phyloP scores from a whole-genome alignment of 2,888 invertebrate species.

The Temnothorax unifasciatus region DNA sequence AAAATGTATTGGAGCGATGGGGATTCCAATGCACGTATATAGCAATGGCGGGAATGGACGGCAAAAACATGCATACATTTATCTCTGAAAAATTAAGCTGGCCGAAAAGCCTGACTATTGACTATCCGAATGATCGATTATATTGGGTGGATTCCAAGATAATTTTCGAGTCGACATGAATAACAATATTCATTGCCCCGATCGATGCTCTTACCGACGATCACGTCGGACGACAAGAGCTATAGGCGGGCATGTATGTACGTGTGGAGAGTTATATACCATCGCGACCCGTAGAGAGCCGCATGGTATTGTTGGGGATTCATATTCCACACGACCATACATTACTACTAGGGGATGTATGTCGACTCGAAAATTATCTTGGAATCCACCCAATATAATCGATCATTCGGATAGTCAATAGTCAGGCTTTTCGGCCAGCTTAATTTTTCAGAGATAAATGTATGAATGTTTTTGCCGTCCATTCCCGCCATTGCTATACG shows the following conservation, averaged over 20 bases:
- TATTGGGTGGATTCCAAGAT: constrained; percentile 97
- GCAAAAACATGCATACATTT: constrained; percentile 88
- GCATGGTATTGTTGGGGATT: no score
- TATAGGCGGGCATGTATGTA: no score
- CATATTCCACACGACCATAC: no score
- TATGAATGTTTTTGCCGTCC: constrained; percentile 91
- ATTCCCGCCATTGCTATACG: constrained; percentile 93
- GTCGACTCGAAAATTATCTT: no score
- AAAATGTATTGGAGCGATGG: constrained; percentile 97
- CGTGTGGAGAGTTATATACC: no score
- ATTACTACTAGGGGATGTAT: no score
- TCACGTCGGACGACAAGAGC: no score
- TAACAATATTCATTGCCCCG: no score
- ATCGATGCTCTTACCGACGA: no score
- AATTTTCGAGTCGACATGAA: no score
- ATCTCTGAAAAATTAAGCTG: constrained; percentile 90
- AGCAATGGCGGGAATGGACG: constrained; percentile 95
- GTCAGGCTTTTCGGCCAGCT: constrained; percentile 95
- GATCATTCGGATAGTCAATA: constrained; percentile 92
- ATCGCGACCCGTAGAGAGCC: no score
- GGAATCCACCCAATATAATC: constrained; percentile 96
- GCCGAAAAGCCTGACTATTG: constrained; percentile 96
- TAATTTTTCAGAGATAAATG: constrained; percentile 89
- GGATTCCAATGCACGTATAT: constrained; percentile 92
- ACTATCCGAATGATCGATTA: constrained; percentile 92